A percentile compares a stretch with the other conserved stretches of the same genome.
These are phyloP conservation scores for Phymatocera aterrima DNA, from an alignment of 2,888 invertebrate genomes.

Conservation along the genomic window DNA sequence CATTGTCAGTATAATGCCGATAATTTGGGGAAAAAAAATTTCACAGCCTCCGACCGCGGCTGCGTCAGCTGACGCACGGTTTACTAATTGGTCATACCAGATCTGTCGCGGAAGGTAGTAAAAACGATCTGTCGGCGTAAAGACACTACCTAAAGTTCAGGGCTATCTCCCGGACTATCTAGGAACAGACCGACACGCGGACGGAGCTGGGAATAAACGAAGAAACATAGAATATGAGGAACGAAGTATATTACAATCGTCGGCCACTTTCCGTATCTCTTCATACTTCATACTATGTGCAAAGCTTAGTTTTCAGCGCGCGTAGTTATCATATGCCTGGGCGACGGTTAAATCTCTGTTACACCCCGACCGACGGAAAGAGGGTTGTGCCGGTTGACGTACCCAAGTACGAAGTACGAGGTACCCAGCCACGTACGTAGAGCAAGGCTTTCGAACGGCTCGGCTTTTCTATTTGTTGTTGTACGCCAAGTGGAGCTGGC, in stretches of 20 bases:
- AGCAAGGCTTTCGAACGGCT: background rate
- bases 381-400: background rate
- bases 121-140: too few species aligned
- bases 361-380: background rate
- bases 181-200: too few species aligned
- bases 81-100: too few species aligned
- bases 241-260: background rate
- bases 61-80: too few species aligned
- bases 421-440: background rate
- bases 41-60: too few species aligned
- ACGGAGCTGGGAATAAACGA: too few species aligned
- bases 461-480: slow-evolving; percentile 39
- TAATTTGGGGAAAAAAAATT: too few species aligned
- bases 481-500: slow-evolving; percentile 31
- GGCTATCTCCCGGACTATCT: too few species aligned
- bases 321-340: background rate
- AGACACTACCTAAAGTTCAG: too few species aligned
- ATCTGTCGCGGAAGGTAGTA: too few species aligned
- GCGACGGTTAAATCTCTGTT: background rate
- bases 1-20: too few species aligned
- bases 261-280: background rate
- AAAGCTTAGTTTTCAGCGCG: slow-evolving; percentile 11
- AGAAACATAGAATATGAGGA: background rate
- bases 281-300: background rate
- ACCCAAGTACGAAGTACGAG: background rate